Evolutionary conservation across 2,113 vertebrate species (phyloP), one percentile per base, ranked within the genome.

Genomic region (Hemiprocne comata): DNA sequence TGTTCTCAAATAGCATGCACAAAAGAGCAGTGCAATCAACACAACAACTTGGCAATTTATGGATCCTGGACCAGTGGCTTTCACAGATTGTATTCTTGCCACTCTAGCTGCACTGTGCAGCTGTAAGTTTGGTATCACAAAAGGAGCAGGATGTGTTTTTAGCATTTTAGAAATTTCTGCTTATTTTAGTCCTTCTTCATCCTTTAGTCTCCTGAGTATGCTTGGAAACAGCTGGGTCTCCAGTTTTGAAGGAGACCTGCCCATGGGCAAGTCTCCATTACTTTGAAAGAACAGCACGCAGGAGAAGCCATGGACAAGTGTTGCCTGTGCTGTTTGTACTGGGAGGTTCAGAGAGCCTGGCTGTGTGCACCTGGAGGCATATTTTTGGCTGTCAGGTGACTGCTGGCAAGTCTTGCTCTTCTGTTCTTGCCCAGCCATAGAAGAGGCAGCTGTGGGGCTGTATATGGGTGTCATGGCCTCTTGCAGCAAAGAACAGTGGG

Each of bases 121-220:
- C 70, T 92, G 64, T 17, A 77, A 86, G 60, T 24, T 33, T 73
- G 65, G 42, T 64, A 42, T 31, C 38, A 42, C 29, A 67, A 85
- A 89, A 81, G 44, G 12, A 55, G 38, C 38, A 51, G 2, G 3
- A 50, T 38, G 67, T 44, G 48, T 61, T 84, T 73, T 74, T 66
- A 78, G 57, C 42, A 60, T 65, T 74, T 10, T 1, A 18, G 29
- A 73, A 76, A 70, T 38, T 64, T 86, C 53, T 77, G 44, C 48
- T 33, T 40, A 29, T 88, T 90, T 84, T 69, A 74, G 57, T 71
- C 29, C 38, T 87, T 13, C 34, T 92, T 80, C 91, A 80, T 85
- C 33, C 62, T 76, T 76, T 40, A 12, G 40, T 90, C 58, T 95
- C 87, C 61, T 60, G 42, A 69, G 29, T n/a, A 58, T 54, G 55